phyloP scores from a whole-genome alignment of 2,797 vertebrate genomes.

The Sebastes taczanowskii region DNA sequence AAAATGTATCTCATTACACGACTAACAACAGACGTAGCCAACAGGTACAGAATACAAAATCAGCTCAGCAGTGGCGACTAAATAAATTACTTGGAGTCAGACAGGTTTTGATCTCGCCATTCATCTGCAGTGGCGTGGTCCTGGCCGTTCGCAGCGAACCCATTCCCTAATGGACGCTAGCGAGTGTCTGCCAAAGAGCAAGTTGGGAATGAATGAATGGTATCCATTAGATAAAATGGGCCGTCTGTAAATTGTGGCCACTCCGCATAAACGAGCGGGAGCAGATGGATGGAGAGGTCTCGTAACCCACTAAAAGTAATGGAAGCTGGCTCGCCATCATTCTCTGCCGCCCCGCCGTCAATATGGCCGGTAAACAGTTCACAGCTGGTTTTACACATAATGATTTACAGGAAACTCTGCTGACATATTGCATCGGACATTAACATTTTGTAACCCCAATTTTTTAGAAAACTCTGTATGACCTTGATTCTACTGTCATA shows the following conservation, averaged over 20 bases:
- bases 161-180: conserved; percentile 82
- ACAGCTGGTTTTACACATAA: conserved; percentile 44
- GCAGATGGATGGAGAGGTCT: conserved; percentile 53
- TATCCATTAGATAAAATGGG: conserved; percentile 79
- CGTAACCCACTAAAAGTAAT: conserved; percentile 34
- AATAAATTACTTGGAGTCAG: conserved; percentile 55
- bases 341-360: conserved; percentile 35
- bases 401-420: conserved; percentile 22
- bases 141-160: conserved; percentile 55
- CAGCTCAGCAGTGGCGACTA: conserved; percentile 23
- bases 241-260: conserved; percentile 74
- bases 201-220: conserved; percentile 71
- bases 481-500: neutral
- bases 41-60: conserved; percentile 40
- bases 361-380: conserved; percentile 25
- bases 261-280: conserved; percentile 58
- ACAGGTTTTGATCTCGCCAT: conserved; percentile 67
- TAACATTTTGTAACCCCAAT: neutral
- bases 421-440: neutral
- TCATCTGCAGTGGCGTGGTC: conserved; percentile 64
- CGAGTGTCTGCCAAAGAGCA: conserved; percentile 69
- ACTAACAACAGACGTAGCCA: neutral
- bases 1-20: conserved; percentile 8
- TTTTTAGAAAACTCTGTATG: neutral
- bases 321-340: conserved; percentile 25